Percentiles rank a stretch among this genome's conserved stretches.
Conservation (phyloP, 2,113 vertebrate species). For the Amazona guildingii region DNA sequence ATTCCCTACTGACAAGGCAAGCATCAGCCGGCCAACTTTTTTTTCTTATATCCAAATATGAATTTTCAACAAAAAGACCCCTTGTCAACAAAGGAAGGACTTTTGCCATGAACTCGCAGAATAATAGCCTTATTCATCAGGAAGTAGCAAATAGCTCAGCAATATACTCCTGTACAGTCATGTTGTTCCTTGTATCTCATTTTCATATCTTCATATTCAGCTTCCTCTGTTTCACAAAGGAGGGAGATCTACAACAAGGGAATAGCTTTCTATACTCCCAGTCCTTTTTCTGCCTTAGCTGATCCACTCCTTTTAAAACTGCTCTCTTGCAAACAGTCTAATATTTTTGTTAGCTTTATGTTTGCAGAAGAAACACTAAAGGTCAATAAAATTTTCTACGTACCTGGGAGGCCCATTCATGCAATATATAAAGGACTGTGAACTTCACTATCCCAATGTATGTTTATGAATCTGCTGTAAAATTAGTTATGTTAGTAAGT, state of each 20-base stretch:
- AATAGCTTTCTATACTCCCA: not conserved
- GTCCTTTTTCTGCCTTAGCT: not conserved
- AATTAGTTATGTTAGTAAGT: not conserved
- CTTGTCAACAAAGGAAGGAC: not conserved
- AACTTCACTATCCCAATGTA: not conserved
- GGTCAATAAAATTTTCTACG: not conserved
- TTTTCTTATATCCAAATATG: not conserved
- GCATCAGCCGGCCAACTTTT: not conserved
- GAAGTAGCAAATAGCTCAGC: not conserved
- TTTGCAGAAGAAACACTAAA: not conserved
- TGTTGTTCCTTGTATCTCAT: conserved; percentile 1
- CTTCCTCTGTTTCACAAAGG: not conserved
- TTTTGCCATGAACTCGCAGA: conserved; percentile 12
- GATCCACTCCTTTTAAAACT: not conserved
- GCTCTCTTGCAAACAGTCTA: not conserved
- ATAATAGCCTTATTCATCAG: conserved; percentile 21
- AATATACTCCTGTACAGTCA: not conserved
- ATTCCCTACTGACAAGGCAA: conserved; percentile 3
- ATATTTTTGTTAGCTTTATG: not conserved
- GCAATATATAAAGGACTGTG: not conserved
- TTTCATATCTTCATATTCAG: not conserved
- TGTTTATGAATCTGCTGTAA: not conserved
- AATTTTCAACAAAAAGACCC: conserved; percentile 2
- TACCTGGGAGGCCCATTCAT: not conserved
- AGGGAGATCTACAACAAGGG: not conserved